These are phyloP conservation scores for Melinopterus prodromus DNA, from an alignment of 2,888 invertebrate genomes.

Conservation along the genomic window DNA sequence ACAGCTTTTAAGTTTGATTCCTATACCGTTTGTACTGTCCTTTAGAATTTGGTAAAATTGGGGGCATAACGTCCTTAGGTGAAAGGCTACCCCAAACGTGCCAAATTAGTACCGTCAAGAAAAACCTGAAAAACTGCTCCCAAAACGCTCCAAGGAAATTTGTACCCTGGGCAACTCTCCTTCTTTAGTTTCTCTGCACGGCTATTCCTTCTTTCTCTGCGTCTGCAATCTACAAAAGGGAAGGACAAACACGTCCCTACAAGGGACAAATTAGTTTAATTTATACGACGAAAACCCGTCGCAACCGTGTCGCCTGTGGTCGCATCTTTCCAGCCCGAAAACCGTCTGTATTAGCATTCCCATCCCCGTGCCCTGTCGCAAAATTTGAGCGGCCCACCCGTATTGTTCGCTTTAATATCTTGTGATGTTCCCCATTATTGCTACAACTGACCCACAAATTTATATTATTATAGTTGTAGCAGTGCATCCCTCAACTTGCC, in stretches of 20 bases:
- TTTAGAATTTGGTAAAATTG: too few species aligned
- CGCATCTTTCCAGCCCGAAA: neutral
- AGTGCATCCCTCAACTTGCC: too few species aligned
- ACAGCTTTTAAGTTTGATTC: too few species aligned
- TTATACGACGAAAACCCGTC: neutral
- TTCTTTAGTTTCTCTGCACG: too few species aligned
- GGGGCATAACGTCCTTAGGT: too few species aligned
- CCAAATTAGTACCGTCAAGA: neutral
- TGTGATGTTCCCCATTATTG: neutral
- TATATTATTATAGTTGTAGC: neutral
- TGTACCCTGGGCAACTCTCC: neutral
- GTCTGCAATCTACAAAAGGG: neutral
- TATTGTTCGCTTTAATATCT: neutral
- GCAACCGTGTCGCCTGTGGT: neutral
- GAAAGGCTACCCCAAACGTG: too few species aligned
- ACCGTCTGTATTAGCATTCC: neutral
- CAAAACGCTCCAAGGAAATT: neutral
- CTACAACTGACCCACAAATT: neutral
- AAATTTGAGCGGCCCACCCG: neutral
- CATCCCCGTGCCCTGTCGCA: neutral
- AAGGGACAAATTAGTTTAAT: neutral
- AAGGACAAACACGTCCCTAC: neutral
- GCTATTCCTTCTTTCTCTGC: neutral
- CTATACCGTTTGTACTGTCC: too few species aligned
- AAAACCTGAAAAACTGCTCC: neutral